Percentiles rank a stretch among this genome's conserved stretches.
Evolutionary conservation across 2,797 vertebrate species (phyloP).

Genomic region (Hippoglossus hippoglossus): DNA sequence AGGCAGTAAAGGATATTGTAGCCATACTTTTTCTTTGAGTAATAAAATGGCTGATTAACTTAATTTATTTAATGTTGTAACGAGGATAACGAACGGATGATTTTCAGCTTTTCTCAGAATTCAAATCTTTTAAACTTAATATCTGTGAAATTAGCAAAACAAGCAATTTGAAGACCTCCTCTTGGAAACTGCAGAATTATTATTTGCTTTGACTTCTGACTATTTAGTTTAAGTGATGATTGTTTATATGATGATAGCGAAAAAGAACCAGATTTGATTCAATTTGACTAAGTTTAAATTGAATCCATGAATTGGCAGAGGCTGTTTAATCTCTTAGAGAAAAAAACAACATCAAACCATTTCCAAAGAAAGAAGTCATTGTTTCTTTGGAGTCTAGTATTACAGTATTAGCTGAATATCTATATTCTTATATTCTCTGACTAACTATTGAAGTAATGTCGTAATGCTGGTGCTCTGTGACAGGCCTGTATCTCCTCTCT

Average conservation of each 20-base stretch:
- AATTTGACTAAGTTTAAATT: neutral
- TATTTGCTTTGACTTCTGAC: neutral
- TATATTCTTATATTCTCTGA: constrained; percentile 9
- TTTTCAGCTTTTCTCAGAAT: neutral
- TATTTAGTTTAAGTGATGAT: too few species aligned
- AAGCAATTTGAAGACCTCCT: neutral
- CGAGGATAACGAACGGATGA: too few species aligned
- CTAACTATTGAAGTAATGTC: constrained; percentile 2
- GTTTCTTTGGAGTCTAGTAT: constrained; percentile 1
- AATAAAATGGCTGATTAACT: too few species aligned
- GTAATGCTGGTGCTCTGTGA: constrained; percentile 67
- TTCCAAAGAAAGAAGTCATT: neutral
- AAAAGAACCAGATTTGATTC: neutral
- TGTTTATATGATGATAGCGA: too few species aligned
- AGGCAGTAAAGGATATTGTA: neutral
- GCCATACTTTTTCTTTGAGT: too few species aligned
- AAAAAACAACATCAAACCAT: neutral
- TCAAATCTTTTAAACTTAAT: neutral
- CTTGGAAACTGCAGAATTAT: neutral
- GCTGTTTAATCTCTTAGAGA: neutral
- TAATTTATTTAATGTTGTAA: too few species aligned
- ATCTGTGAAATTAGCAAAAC: neutral
- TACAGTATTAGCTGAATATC: neutral
- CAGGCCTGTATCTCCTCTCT: constrained; percentile 46
- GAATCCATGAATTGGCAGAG: neutral